Base-by-base conservation (phyloP, 2,797 vertebrate species). In the Spatula versicolor region DNA sequence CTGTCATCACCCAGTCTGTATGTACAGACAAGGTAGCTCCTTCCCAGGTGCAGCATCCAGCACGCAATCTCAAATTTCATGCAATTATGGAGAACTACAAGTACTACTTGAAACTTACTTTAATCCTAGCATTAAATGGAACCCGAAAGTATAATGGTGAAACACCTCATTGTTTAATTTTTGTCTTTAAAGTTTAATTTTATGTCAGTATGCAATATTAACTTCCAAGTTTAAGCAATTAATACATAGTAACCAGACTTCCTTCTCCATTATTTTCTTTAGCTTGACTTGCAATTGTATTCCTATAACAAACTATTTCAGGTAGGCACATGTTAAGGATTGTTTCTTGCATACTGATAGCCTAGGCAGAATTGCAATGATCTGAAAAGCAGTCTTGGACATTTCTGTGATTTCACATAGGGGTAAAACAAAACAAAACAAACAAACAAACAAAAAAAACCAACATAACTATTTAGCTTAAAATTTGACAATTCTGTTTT, bases 271-370 rank as follows among this genome's bases (percentile, higher is more conserved):
- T 59, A 17, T 48, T 45, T 46, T 48, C 33, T 60, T 60, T 22
- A 55, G 7, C 41, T 46, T 59, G 35, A 46, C 66, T 90, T 74
- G 33, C 7, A 41, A 0, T 52, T 83, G 6, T 23, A 26, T 58
- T 46, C 11, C 43, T 67, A 7, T 14, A 69, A 15, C 16, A 68
- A 39, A 33, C 31, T 17, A 9, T 66, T 88, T 67, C 60, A 63
- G 8, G 30, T 35, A 37, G 4, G 16, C 11, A 28, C 1, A 0
- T 64, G 2, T 77, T 71, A 21, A 23, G 20, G n/a, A 31, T 43
- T 71, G 10, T 46, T 90, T 74, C 48, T 39, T 59, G 4, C 41
- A 18, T 3, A 1, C 4, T n/a, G 13, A 9, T 60, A 45, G n/a
- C 15, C 37, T 28, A 43, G 33, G 26, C 25, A 77, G 48, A 63